phyloP scores from a whole-genome alignment of 2,113 vertebrate genomes.

The Crotalus tigris region DNA sequence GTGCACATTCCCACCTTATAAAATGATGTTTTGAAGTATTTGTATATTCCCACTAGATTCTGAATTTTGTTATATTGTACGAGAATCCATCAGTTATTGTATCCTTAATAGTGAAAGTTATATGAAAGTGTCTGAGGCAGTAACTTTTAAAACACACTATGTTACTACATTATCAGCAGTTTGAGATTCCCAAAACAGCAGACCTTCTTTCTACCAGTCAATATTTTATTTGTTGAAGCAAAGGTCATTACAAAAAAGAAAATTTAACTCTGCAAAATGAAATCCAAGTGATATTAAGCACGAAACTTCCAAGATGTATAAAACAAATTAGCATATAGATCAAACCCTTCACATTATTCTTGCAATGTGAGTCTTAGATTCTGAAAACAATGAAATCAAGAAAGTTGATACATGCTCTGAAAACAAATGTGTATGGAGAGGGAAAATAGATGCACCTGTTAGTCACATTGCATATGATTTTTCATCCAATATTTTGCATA shows the following conservation, averaged over 20 bases:
- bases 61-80: background rate
- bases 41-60: background rate
- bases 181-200: background rate
- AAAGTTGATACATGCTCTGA: background rate
- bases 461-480: background rate
- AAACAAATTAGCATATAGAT: background rate
- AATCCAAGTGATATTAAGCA: background rate
- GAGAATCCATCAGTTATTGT: background rate
- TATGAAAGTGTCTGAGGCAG: background rate
- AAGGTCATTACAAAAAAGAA: background rate
- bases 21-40: background rate
- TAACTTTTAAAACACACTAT: background rate
- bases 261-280: background rate
- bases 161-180: background rate
- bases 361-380: background rate
- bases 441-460: background rate
- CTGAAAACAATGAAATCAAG: background rate
- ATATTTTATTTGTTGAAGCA: background rate
- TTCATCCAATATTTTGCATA: background rate
- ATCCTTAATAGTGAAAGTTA: background rate
- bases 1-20: background rate
- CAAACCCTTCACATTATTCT: background rate
- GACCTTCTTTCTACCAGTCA: background rate
- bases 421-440: background rate
- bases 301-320: background rate